phyloP scores from a whole-genome alignment of 2,113 vertebrate species.

The Sander lucioperca region DNA sequence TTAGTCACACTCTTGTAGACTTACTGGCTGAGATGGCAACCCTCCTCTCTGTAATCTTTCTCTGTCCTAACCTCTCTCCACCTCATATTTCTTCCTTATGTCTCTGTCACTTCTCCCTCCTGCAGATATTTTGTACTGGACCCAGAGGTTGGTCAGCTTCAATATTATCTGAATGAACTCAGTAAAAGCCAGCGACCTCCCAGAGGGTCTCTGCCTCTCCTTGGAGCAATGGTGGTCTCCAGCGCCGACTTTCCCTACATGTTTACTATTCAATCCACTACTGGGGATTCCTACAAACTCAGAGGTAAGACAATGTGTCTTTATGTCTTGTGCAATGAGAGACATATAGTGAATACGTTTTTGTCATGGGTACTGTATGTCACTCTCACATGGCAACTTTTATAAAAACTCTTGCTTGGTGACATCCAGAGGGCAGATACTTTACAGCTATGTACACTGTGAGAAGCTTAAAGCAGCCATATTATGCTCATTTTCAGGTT shows the following conservation, averaged over 20 bases:
- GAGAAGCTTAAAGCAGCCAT: too few relatives aligned
- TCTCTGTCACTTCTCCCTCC: constrained; percentile 1
- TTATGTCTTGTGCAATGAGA: background rate
- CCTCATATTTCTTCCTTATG: background rate
- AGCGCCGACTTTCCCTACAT: constrained; percentile 91
- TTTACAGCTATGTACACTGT: too few relatives aligned
- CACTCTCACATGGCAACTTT: too few relatives aligned
- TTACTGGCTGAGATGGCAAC: background rate
- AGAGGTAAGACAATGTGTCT: constrained; percentile 83
- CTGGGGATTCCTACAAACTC: constrained; percentile 91
- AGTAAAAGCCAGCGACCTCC: constrained; percentile 88
- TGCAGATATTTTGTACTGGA: constrained; percentile 90
- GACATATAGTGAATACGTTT: background rate
- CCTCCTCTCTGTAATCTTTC: background rate
- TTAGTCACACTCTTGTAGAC: background rate
- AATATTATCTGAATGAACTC: constrained; percentile 92
- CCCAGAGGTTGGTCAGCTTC: constrained; percentile 88
- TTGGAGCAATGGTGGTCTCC: constrained; percentile 89
- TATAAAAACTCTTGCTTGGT: too few relatives aligned
- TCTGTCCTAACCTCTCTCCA: background rate
- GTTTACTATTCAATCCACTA: constrained; percentile 89
- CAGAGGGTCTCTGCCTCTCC: constrained; percentile 88
- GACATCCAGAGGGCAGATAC: too few relatives aligned
- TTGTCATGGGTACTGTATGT: too few relatives aligned
- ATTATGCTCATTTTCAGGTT: too few relatives aligned